Percentiles rank a stretch among this genome's conserved stretches.
These are phyloP conservation scores for Chrysopilus asiliformis DNA, from an alignment of 2,888 invertebrate species.

Conservation along the genomic window DNA sequence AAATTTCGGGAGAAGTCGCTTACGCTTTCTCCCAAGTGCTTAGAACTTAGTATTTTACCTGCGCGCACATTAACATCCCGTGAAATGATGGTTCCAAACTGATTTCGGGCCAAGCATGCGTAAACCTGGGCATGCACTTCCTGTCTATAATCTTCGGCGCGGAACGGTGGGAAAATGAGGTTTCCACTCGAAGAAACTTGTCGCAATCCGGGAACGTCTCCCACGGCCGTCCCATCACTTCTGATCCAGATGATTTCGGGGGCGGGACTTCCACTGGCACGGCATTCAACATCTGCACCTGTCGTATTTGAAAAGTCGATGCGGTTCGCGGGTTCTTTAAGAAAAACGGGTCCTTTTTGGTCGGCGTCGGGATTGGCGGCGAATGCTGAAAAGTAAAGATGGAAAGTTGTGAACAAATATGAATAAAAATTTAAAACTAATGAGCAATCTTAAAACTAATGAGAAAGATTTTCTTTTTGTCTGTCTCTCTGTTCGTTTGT, in stretches of 20 bases:
- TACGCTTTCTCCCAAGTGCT: no score
- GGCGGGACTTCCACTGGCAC: slow-evolving; percentile 77
- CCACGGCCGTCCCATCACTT: slow-evolving; percentile 80
- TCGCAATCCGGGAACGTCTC: slow-evolving; percentile 76
- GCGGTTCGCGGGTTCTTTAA: slow-evolving; percentile 81
- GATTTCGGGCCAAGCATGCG: slow-evolving; percentile 79
- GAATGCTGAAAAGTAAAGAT: slow-evolving; percentile 12
- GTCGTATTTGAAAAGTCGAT: slow-evolving; percentile 91
- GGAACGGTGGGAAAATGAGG: slow-evolving; percentile 86
- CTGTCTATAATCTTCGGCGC: slow-evolving; percentile 84
- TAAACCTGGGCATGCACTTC: slow-evolving; percentile 91
- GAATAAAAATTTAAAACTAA: no score
- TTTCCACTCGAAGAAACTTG: slow-evolving; percentile 86
- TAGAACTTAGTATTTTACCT: no score
- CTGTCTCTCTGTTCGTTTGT: no score
- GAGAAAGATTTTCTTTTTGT: no score
- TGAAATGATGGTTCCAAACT: slow-evolving; percentile 81
- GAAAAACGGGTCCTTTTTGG: slow-evolving; percentile 79
- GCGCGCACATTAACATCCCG: slow-evolving; percentile 88
- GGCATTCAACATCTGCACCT: slow-evolving; percentile 84
- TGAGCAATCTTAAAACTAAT: no score
- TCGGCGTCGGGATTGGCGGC: slow-evolving; percentile 48
- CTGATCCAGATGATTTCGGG: slow-evolving; percentile 90
- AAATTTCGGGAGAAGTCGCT: no score
- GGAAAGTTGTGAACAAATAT: no score